Percentiles rank a stretch among this genome's conserved stretches.
phyloP scores from a whole-genome alignment of 2,113 vertebrate species.

The Cygnus atratus region DNA sequence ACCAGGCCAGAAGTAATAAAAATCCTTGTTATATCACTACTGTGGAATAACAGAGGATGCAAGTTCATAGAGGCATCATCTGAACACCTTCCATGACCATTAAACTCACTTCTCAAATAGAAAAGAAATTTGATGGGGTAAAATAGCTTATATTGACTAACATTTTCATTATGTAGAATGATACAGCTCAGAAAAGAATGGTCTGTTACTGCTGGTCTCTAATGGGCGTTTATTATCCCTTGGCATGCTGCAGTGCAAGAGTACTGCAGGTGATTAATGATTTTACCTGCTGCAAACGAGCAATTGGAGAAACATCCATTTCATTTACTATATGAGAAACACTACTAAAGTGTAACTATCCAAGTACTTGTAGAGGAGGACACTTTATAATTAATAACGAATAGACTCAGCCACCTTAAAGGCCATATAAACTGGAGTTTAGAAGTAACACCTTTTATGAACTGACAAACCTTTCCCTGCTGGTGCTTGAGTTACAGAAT shows the following conservation, averaged over 20 bases:
- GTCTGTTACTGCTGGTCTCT: not conserved
- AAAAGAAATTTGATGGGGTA: not conserved
- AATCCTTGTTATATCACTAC: not conserved
- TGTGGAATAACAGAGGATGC: not conserved
- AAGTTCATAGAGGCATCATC: not conserved
- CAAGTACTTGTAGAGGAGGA: conserved; percentile 4
- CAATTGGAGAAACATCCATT: not conserved
- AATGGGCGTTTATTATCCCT: not conserved
- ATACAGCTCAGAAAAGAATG: not conserved
- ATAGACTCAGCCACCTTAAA: not conserved
- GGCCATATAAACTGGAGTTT: not conserved
- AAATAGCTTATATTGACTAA: not conserved
- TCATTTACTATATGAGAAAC: not conserved
- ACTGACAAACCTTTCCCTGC: not conserved
- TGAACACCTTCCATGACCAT: not conserved
- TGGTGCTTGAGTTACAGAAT: not conserved
- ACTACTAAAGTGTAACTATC: conserved; percentile 1
- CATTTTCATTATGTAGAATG: not conserved
- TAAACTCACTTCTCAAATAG: not conserved
- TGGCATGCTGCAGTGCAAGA: not conserved
- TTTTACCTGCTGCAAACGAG: conserved; percentile 6
- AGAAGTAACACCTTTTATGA: not conserved
- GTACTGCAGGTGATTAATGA: conserved; percentile 3
- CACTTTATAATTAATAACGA: conserved; percentile 6
- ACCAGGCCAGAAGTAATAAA: not conserved